Base-by-base conservation (phyloP, 2,888 invertebrate genomes). In the Aphodius granarius region DNA sequence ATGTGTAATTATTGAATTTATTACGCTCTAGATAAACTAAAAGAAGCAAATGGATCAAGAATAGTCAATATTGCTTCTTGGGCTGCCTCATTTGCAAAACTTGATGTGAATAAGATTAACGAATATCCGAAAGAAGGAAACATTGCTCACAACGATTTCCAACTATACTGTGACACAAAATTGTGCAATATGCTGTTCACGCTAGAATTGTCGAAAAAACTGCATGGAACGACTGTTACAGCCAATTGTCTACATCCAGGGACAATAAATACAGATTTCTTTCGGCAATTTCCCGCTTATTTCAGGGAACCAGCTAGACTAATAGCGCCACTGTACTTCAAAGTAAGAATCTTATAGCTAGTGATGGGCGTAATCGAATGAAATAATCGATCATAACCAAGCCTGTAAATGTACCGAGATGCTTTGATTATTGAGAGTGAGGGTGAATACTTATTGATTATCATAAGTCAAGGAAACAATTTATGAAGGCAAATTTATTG, bases 21-120 rank as follows among this genome's bases (percentile, higher is more conserved):
- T 17, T 16, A 16, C 63, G 13, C 65, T 17, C 13, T 89, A 74
- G 90, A 89, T 74, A 90, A 91, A 82, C 84, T 92, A 63, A 84
- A 83, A 73, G 83, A 83, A 79, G 80, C 83, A 16, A 79, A 81
- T 20, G 80, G 81, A 16, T 81, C 81, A 43, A 77, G 83, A 75
- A 83, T 84, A 74, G 79, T 84, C 13, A 85, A 83, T 66, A 82
- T 84, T 0, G 78, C 84, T 2, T 84, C 84, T 6, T n/a, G 77
- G 1, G 65, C 78, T 71, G 82, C 81, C 4, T 63, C 20, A 63
- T 72, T n/a, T 63, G 23, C 72, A 17, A 66, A 66, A 68, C n/a
- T 76, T 19, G 15, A 66, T 3, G 22, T 73, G 16, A 66, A 63
- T 5, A 68, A 68, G 62, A 71, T 76, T 13, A 73, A 73, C 66